Evolutionary conservation across 2,888 invertebrate species (phyloP).

Genomic region (Xiphydria camelus): DNA sequence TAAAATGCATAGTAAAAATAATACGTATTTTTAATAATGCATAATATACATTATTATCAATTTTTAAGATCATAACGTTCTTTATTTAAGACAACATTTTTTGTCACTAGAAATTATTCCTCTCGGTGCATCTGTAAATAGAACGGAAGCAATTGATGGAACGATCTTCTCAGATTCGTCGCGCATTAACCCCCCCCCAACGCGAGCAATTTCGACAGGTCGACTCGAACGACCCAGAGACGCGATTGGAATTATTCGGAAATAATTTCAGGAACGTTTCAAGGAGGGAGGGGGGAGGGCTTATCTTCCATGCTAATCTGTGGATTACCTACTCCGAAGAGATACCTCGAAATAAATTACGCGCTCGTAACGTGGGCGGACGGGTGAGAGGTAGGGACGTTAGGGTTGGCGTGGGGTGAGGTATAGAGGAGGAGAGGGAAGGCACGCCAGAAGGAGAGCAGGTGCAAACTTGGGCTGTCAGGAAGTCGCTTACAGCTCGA

Average conservation of each 20-base stretch:
- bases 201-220: slow-evolving; percentile 18
- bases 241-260: slow-evolving; percentile 26
- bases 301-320: slow-evolving; percentile 24
- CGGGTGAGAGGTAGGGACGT: slow-evolving; percentile 14
- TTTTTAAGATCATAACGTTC: no score
- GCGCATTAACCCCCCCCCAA: no score
- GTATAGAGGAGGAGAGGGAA: slow-evolving; percentile 20
- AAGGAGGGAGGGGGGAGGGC: slow-evolving; percentile 9
- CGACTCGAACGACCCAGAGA: no score
- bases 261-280: slow-evolving; percentile 27
- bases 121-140: no score
- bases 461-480: slow-evolving; percentile 58
- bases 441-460: slow-evolving; percentile 47
- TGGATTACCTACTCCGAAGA: slow-evolving; percentile 30
- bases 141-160: no score
- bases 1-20: no score
- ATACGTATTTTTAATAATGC: no score
- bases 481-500: slow-evolving; percentile 57
- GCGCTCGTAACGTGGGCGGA: slow-evolving; percentile 29
- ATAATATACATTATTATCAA: no score
- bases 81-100: no score
- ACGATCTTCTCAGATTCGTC: no score
- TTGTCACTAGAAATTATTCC: no score
- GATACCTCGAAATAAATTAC: slow-evolving; percentile 46
- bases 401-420: slow-evolving; percentile 10